These are phyloP conservation scores for Saguinus midas DNA, from an alignment of 2,113 vertebrate genomes.

Conservation along the genomic window DNA sequence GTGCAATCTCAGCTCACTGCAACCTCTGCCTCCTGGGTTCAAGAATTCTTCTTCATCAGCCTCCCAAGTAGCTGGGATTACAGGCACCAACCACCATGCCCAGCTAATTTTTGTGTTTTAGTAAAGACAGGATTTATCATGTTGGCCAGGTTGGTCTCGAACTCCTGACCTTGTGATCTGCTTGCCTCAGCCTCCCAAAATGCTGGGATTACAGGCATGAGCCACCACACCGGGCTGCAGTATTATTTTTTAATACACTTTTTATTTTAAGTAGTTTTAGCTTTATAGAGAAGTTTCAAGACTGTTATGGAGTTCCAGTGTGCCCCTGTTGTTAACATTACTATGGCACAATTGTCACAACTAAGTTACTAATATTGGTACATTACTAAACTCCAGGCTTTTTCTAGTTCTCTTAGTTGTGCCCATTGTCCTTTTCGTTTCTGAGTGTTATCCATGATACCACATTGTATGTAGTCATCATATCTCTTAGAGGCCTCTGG, in stretches of 20 bases:
- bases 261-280: slow-evolving; percentile 10
- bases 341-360: not conserved
- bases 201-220: no score
- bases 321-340: not conserved
- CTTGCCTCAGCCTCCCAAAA: no score
- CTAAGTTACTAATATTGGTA: not conserved
- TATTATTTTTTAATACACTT: not conserved
- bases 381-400: not conserved
- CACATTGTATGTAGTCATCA: not conserved
- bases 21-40: no score
- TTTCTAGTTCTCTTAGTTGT: not conserved
- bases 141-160: no score
- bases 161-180: no score
- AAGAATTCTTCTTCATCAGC: no score
- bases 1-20: no score
- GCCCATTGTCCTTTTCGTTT: not conserved
- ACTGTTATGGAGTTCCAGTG: not conserved
- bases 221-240: no score
- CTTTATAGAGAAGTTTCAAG: not conserved
- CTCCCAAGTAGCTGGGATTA: no score
- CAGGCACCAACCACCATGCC: no score
- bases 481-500: not conserved
- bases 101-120: no score
- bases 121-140: no score
- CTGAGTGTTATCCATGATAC: not conserved